These are phyloP conservation scores for Zaprionus taronus DNA, from an alignment of 1,140 invertebrate species.

Conservation along the genomic window DNA sequence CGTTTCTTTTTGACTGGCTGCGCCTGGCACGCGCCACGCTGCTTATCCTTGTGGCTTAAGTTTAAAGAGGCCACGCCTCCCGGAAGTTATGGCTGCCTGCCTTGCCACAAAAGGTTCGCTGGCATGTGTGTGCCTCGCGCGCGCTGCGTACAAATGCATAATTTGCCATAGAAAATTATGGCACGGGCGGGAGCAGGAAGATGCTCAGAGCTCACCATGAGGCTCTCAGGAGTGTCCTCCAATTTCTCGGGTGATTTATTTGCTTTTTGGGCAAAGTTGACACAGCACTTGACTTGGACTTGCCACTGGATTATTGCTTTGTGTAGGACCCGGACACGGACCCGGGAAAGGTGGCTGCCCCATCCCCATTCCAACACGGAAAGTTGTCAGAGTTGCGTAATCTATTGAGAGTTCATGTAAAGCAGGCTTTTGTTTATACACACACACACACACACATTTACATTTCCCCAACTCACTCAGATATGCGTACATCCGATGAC, in stretches of 20 bases:
- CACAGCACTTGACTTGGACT: slow-evolving; percentile 67
- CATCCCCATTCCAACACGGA: slow-evolving; percentile 11
- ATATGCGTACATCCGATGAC: not conserved
- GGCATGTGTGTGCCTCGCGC: slow-evolving; percentile 10
- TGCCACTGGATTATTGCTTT: slow-evolving; percentile 47
- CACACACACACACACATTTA: slow-evolving; percentile 12
- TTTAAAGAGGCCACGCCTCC: slow-evolving; percentile 21
- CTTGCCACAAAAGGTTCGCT: not conserved
- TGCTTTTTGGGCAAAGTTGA: slow-evolving; percentile 71
- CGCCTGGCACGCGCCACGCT: not conserved
- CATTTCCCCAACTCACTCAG: not conserved
- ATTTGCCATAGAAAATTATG: slow-evolving; percentile 68
- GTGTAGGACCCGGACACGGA: not conserved
- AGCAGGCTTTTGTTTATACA: slow-evolving; percentile 54
- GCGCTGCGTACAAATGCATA: slow-evolving; percentile 60
- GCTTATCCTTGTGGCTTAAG: slow-evolving; percentile 1
- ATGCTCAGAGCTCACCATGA: slow-evolving; percentile 10
- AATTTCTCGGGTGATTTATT: slow-evolving; percentile 73
- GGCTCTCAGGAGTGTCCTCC: slow-evolving; percentile 29
- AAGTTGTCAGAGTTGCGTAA: slow-evolving; percentile 59
- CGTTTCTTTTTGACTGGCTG: not conserved
- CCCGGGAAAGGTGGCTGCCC: not conserved
- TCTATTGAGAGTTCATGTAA: slow-evolving; percentile 68
- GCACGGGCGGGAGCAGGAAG: slow-evolving; percentile 11
- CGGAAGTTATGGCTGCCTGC: not conserved